These are phyloP conservation scores for Prionace glauca DNA, from an alignment of 2,797 vertebrate genomes.

Conservation along the genomic window DNA sequence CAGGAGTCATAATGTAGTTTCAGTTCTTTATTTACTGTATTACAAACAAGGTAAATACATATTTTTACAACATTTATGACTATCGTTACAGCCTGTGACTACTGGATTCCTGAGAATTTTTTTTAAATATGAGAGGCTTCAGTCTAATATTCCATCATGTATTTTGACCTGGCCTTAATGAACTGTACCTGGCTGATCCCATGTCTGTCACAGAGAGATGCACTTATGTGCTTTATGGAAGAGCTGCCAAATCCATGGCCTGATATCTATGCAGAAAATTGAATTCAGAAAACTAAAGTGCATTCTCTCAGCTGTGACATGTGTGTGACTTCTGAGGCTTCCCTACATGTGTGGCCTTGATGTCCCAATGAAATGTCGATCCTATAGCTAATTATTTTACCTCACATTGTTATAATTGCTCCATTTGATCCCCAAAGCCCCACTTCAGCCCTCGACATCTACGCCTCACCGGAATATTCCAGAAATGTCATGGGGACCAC, in stretches of 20 bases:
- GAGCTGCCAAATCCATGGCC: not conserved
- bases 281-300: not conserved
- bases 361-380: not conserved
- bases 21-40: not conserved
- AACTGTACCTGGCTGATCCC: not conserved
- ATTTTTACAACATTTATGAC: not conserved
- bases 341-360: not conserved
- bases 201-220: not conserved
- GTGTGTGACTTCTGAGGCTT: not conserved
- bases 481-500: not conserved
- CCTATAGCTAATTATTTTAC: slow-evolving; percentile 61
- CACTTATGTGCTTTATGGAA: not conserved
- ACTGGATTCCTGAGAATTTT: not conserved
- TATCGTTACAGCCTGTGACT: not conserved
- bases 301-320: not conserved
- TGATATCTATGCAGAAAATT: not conserved
- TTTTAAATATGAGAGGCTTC: not conserved
- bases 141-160: not conserved
- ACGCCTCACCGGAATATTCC: not conserved
- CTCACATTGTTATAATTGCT: slow-evolving; percentile 64
- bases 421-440: slow-evolving; percentile 52
- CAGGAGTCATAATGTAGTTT: not conserved
- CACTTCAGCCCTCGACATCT: not conserved
- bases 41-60: not conserved
- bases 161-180: not conserved